Conservation (phyloP, 2,888 invertebrate species). For the Timandra comae region DNA sequence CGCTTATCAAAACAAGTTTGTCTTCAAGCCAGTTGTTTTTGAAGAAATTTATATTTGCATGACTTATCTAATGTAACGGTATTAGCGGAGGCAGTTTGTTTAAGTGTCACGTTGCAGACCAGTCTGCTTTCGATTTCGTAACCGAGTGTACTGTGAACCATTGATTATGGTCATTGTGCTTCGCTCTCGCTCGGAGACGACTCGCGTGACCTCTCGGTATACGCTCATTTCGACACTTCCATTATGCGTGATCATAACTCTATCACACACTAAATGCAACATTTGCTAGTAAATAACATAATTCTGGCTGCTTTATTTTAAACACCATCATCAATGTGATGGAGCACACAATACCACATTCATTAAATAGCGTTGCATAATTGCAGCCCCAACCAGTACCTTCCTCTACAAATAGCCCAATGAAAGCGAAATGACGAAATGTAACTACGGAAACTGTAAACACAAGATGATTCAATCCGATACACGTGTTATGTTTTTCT, state of each 20-base stretch:
- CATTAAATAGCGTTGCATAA: background rate
- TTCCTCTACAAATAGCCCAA: constrained; percentile 8
- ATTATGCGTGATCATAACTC: background rate
- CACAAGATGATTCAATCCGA: constrained; percentile 56
- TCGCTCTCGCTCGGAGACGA: constrained; percentile 37
- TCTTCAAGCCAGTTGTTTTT: no score
- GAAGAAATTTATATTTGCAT: background rate
- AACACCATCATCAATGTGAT: no score
- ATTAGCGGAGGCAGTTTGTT: background rate
- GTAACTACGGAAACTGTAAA: constrained; percentile 37
- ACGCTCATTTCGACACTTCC: background rate
- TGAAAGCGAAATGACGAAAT: constrained; percentile 47
- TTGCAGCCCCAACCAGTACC: background rate
- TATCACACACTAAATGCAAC: background rate
- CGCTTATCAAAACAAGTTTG: no score
- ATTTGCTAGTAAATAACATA: no score
- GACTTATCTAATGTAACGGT: constrained; percentile 1
- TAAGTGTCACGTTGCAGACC: constrained; percentile 44
- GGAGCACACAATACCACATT: no score
- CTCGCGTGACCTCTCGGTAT: constrained; percentile 8
- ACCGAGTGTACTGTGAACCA: constrained; percentile 28
- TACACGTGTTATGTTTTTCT: constrained; percentile 56
- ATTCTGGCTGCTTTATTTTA: no score
- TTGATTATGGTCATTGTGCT: constrained; percentile 62
- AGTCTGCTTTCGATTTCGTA: constrained; percentile 55